Evolutionary conservation across 2,797 vertebrate genomes (phyloP), one percentile per base, ranked within the genome.

Genomic region (Propithecus perrieri): DNA sequence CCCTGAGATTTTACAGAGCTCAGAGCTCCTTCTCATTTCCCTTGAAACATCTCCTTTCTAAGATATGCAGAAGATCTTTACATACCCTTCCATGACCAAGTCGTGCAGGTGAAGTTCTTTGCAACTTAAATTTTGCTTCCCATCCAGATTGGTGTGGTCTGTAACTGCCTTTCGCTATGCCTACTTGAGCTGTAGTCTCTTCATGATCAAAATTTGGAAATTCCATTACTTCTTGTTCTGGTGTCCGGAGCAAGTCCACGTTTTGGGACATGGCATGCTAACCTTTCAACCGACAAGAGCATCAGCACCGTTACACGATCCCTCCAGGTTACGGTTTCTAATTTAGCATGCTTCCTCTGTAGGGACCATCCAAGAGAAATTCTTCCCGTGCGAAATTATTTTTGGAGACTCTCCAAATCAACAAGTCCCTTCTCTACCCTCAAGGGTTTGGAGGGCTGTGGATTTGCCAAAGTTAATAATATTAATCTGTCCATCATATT

Each of bases 381-480:
- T 92, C 75, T 96, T 92, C 95, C 94, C 61, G 38, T 33, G 10
- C 97, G 93, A 97, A 97, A 96, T 65, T 97, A 93, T 91, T 97
- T 89, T 97, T 97, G 97, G 98, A 97, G 65, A 72, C 10, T 48
- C 30, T 97, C 97, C 97, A 98, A 96, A 96, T 98, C 87, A 96
- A 93, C 78, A 92, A 95, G 95, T 92, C 90, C 85, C 91, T 92
- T 96, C 87, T 95, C 69, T 96, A 83, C 87, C 92, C 94, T 94
- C 76, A 33, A 92, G 94, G 85, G 96, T 43, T 53, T 53, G 33
- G 88, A 92, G 69, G 76, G 38, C 80, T 95, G 63, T 80, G 69
- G 57, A 71, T 97, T 97, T 97, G 97, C 97, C 96, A 97, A 97
- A 97, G 95, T 98, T 98, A 97, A 97, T 97, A 95, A 91, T 95